Evolutionary conservation across 2,113 vertebrate species (phyloP).

Genomic region (Podilymbus podiceps): DNA sequence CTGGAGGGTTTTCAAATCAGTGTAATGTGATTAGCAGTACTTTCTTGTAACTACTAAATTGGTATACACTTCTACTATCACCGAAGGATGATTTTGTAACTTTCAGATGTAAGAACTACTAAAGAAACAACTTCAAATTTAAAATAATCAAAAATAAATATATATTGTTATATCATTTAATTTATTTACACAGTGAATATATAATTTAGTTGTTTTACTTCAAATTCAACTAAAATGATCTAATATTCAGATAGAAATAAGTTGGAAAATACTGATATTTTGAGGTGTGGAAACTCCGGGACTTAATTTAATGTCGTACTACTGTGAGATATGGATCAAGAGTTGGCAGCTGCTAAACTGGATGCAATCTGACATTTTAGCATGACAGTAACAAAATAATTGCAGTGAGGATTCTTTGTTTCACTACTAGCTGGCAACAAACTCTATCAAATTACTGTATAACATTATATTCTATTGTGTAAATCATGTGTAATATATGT

Average conservation of each 20-base stretch:
- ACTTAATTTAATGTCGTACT: not conserved
- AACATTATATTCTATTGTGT: not conserved
- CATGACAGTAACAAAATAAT: constrained; percentile 20
- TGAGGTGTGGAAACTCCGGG: not conserved
- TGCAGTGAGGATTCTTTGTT: not conserved
- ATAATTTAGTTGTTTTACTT: not conserved
- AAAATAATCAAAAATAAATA: not conserved
- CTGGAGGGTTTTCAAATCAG: not conserved
- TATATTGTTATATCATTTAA: not conserved
- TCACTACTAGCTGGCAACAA: not conserved
- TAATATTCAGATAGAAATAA: not conserved
- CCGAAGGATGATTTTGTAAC: not conserved
- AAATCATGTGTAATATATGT: not conserved
- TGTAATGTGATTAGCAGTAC: not conserved
- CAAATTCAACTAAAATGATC: not conserved
- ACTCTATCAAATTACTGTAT: not conserved
- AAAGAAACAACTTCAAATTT: not conserved
- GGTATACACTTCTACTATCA: not conserved
- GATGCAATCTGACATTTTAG: not conserved
- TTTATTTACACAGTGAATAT: not conserved
- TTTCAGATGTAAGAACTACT: not conserved
- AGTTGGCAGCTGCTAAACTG: not conserved
- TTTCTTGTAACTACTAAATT: not conserved
- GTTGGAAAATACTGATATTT: not conserved
- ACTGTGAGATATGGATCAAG: not conserved